Base-by-base conservation (phyloP, 2,888 invertebrate genomes). In the Hirudinaria manillensis region DNA sequence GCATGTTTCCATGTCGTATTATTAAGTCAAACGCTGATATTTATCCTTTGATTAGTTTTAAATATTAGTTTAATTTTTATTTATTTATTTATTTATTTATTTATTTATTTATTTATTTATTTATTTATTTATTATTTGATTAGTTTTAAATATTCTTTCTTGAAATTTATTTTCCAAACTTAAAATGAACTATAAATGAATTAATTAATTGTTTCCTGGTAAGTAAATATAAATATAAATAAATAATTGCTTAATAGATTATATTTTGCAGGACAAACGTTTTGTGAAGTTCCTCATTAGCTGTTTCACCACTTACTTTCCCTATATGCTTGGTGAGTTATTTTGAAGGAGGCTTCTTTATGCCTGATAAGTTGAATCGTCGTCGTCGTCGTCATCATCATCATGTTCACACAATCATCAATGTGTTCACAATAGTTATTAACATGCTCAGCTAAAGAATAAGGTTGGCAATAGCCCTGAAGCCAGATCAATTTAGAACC, bases 221-320 rank as follows among this genome's bases (percentile, higher is more conserved):
- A 16, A 45, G 10, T 36, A 36, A 36, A 36, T 10, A 36, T 36
- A 36, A 36, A 36, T 36, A 36, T 61, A 7, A 36, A 53, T 21
- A 29, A n/a, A 45, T 36, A 38, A 45, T 29, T 67, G n/a, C n/a
- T 53, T 27, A 29, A 10, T 53, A 24, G 24, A 45, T 72, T 6
- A 32, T 10, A 10, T 32, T 32, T 32, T n/a, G 29, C 80, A 86
- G 86, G 96, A 97, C 83, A 90, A 95, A 90, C 95, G 95, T 38
- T 89, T 94, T 76, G 92, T 92, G 0, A 92, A 91, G 83, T 93
- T 92, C 82, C 87, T 95, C 78, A 93, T 96, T 79, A 90, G 89
- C 32, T 88, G 93, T 32, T 93, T 95, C 83, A 94, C 94, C 84
- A 87, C 88, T 29, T 94, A 94, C 83, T 96, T 94, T 85, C 96